Base-by-base conservation (phyloP, 2,888 invertebrate genomes). In the Craniophora ligustri region DNA sequence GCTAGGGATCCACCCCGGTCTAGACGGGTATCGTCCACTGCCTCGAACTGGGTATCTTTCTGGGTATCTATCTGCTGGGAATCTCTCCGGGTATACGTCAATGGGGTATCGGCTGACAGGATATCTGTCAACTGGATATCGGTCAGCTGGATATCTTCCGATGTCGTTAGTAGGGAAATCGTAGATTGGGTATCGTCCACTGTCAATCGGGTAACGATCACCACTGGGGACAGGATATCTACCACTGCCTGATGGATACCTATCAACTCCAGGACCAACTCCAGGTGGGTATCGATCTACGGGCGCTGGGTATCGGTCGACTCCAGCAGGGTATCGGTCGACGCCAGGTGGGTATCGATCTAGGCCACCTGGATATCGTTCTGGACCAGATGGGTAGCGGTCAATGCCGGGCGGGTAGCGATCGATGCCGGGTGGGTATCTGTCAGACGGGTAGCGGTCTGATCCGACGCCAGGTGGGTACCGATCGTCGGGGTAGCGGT, bases 361-460 rank as follows among this genome's bases (percentile, higher is more conserved):
- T 14, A 85, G 87, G 0, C 91, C 89, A 32, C 70, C 81, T 1
- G 89, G 90, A 50, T 84, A 88, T 26, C 87, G 81, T 41, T 86
- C 86, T 11, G 86, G 85, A 0, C 91, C 89, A 8, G 88, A 91
- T 19, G 95, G 95, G 70, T 94, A 95, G 30, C 94, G 90, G 72
- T 93, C 94, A 5, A 86, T 84, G 0, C 89, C 87, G 6, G 88
- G 89, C 13, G 95, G 95, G 70, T 94, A 95, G 21, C 94, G 89
- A 73, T 94, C 94, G 34, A 85, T 82, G 3, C 91, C 89, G 47
- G 89, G 85, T 4, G 94, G 92, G 47, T 86, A 91, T 39, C 92
- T 85, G 68, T 94, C 93, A 1, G 86, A 80, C 14, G 21, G 39
- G 26, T 26, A 26, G 26, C 26, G 26, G 26, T 26, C 26, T 26